phyloP scores from a whole-genome alignment of 2,888 invertebrate genomes.

The Diabrotica balteata region DNA sequence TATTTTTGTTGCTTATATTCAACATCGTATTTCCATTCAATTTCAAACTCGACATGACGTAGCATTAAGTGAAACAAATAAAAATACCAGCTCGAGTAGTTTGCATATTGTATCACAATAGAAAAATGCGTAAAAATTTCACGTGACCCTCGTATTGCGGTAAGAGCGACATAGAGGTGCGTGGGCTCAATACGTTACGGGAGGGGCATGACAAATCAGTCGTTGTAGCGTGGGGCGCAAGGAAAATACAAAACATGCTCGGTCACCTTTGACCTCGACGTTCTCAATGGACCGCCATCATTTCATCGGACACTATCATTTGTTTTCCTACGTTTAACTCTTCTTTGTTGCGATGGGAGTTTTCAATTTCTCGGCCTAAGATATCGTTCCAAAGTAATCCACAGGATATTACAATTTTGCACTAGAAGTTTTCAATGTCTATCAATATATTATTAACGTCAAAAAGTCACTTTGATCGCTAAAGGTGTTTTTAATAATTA shows the following conservation, averaged over 20 bases:
- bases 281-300: conserved; percentile 59
- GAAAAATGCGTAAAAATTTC: conserved; percentile 21
- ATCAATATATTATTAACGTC: no score
- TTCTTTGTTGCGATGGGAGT: conserved; percentile 32
- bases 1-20: background rate
- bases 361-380: background rate
- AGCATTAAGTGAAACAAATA: background rate
- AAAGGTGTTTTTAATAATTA: no score
- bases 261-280: conserved; percentile 57
- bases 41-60: background rate
- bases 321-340: conserved; percentile 46
- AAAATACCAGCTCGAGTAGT: background rate
- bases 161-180: conserved; percentile 39
- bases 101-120: no score
- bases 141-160: conserved; percentile 25
- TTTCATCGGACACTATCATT: conserved; percentile 58
- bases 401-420: no score
- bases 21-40: background rate
- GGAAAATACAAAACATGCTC: conserved; percentile 53
- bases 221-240: conserved; percentile 45
- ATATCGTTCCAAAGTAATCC: background rate
- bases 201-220: conserved; percentile 59
- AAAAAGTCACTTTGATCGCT: no score
- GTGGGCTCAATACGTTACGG: conserved; percentile 51
- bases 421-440: no score